These are phyloP conservation scores for Amaurobius ferox DNA, from an alignment of 2,888 invertebrate genomes.

Conservation along the genomic window DNA sequence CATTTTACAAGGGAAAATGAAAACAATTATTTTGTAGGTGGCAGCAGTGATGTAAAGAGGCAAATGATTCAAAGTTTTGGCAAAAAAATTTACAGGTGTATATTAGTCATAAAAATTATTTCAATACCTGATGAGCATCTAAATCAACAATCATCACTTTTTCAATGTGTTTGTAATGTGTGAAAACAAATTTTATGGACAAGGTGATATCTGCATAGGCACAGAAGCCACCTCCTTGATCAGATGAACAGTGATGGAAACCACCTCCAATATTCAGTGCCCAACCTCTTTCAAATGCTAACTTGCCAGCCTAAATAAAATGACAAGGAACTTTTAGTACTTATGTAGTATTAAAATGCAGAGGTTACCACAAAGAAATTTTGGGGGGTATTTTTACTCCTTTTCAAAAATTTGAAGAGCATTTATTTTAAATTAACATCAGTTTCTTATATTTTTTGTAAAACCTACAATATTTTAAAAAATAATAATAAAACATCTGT, in stretches of 20 bases:
- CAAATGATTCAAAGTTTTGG: no score
- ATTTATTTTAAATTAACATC: no score
- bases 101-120: no score
- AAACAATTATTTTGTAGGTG: no score
- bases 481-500: no score
- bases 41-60: no score
- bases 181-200: constrained; percentile 83
- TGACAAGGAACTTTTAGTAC: no score
- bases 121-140: constrained; percentile 90
- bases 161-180: constrained; percentile 79
- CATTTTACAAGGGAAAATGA: no score
- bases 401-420: neutral
- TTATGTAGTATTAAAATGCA: neutral
- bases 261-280: constrained; percentile 94
- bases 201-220: constrained; percentile 93
- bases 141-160: constrained; percentile 89
- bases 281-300: constrained; percentile 90
- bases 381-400: no score
- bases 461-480: no score
- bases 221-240: constrained; percentile 90
- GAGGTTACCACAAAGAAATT: neutral
- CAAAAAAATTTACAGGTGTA: no score
- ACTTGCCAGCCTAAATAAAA: constrained; percentile 85
- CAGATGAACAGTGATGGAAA: constrained; percentile 90
- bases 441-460: no score